Base-by-base conservation (phyloP, 53 echinoderm and acorn worm species). In the Arbacia lixula region DNA sequence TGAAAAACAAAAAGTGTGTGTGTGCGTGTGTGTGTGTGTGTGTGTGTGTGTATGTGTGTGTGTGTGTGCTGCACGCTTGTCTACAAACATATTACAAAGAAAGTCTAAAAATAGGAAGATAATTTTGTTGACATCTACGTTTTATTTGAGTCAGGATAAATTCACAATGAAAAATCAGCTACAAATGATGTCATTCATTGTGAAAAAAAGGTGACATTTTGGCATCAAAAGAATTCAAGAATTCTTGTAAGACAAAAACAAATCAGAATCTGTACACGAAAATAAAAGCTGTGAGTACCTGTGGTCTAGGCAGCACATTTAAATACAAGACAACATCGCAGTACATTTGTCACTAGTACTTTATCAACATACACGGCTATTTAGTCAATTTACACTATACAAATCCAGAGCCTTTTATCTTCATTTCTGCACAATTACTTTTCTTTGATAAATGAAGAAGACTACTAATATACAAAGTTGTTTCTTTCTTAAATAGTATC, bases 131-230 rank as follows among this genome's bases (percentile, higher is more conserved):
- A 66, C 38, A 66, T 66, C 66, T 66, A 66, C 36, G 36, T 66
- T 66, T 66, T 66, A 66, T 66, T 66, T 21, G 66, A 66, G 66
- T 66, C 66, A 19, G 66, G 66, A 66, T 66, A 66, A 66, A 66
- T 66, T n/a, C n/a, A n/a, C 66, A 38, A 66, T 66, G 66, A 66
- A 37, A 66, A 66, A 66, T 37, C 38, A 36, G 66, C 66, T 66
- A 66, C 36, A 37, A 38, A 66, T 37, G 38, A 37, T 66, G 38
- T 38, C n/a, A n/a, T n/a, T n/a, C n/a, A 46, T 46, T 41, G 43
- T 29, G 14, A 71, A 29, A 71, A 41, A 71, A 71, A 71, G 71
- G 71, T 71, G 46, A 71, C 71, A 49, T 26, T 71, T 71, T 71
- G 71, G 71, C 71, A 71, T 71, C 24, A 46, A 28, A 71, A 71